Evolutionary conservation across 2,888 invertebrate genomes (phyloP), one percentile per base, ranked within the genome.

Genomic region (Ganaspis brasiliensis): DNA sequence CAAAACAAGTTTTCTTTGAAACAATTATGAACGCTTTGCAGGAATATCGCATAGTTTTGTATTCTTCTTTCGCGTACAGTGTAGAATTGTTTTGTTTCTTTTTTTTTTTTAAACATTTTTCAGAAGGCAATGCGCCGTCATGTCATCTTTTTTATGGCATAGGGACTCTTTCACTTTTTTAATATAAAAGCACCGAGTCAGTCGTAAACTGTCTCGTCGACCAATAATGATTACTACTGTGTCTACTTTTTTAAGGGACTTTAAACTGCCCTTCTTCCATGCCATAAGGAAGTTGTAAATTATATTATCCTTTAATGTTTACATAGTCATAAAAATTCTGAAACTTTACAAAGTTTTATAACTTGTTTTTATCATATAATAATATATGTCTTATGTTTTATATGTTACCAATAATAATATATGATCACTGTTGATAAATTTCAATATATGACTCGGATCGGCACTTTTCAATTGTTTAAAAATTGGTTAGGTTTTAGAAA

Each of bases 1-100:
- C 12, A 19, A 63, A 63, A 21, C 10, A 61, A 61, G 35, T 35
- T 61, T 61, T 37, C 61, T 61, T 19, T 10, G 37, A 61, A 61
- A 61, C 61, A 61, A 61, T 61, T 61, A 63, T 19, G 35, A 61
- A 16, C 31, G 2, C 31, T 61, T 37, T 37, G 19, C 21, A 40
- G 37, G 37, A 63, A 37, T 63, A 37, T 21, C 12, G 1, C 21
- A 31, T 31, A 31, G 31, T 31, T 31, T 31, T 6, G 31, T 31
- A 31, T 31, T 31, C 31, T 31, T 31, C 31, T 31, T 31, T 31
- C 31, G 31, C 16, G 57, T 14, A 31, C 31, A 52, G 16, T 16
- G 16, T 57, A 26, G n/a, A n/a, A 5, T 26, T 57, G 14, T 4
- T 16, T 57, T 57, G n/a, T n/a, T n/a, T 57, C 8, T 57, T 57